Evolutionary conservation across 1,140 invertebrate genomes (phyloP).

Genomic region (Triops cancriformis): DNA sequence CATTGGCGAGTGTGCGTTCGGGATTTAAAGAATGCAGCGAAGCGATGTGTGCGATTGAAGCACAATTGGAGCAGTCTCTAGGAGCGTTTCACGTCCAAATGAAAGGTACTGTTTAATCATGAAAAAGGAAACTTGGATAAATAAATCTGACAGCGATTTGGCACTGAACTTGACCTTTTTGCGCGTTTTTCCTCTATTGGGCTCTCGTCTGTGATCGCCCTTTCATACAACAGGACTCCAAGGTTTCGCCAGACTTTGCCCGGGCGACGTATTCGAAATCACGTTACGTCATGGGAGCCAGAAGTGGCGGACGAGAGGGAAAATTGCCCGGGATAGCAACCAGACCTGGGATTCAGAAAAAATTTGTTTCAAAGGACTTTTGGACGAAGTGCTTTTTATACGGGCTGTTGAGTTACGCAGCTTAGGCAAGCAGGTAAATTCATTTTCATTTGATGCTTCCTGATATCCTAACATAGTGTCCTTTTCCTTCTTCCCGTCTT

Average conservation of each 20-base stretch:
- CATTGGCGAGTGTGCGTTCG: slow-evolving; percentile 45
- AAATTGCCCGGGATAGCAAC: slow-evolving; percentile 46
- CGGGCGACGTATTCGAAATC: slow-evolving; percentile 55
- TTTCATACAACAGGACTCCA: slow-evolving; percentile 43
- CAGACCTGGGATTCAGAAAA: slow-evolving; percentile 50
- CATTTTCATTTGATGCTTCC: background rate
- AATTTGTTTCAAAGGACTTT: slow-evolving; percentile 44
- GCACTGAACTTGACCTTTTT: background rate
- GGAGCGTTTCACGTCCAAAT: slow-evolving; percentile 48
- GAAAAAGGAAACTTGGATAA: no score
- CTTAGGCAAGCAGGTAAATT: slow-evolving; percentile 34
- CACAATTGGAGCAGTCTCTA: slow-evolving; percentile 46
- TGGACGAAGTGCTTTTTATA: slow-evolving; percentile 48
- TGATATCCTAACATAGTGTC: background rate
- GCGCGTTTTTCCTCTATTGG: background rate
- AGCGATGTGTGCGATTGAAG: slow-evolving; percentile 47
- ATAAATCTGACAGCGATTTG: background rate
- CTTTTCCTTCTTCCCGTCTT: slow-evolving; percentile 21
- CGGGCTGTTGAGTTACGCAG: slow-evolving; percentile 45
- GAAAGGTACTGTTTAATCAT: slow-evolving; percentile 40
- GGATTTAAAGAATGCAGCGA: slow-evolving; percentile 48
- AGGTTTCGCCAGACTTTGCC: slow-evolving; percentile 52
- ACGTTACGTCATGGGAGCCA: slow-evolving; percentile 50
- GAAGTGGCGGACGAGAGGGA: slow-evolving; percentile 52
- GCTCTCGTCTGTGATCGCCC: background rate